Evolutionary conservation across 2,888 invertebrate genomes (phyloP).

Genomic region (Oegoconia quadripuncta): DNA sequence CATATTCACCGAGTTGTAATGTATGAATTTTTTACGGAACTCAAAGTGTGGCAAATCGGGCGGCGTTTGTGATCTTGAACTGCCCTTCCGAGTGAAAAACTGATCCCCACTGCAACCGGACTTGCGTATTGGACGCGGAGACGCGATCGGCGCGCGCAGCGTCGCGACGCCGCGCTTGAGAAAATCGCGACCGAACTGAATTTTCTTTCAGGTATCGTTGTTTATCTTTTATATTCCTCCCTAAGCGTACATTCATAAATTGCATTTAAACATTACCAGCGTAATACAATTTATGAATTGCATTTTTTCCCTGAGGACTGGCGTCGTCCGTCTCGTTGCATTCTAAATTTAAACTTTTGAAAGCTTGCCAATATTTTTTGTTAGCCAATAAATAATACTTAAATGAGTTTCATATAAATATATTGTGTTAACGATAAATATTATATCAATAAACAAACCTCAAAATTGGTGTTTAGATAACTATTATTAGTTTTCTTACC

Average conservation of each 20-base stretch:
- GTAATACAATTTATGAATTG: conserved; percentile 16
- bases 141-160: conserved; percentile 62
- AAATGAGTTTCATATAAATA: background rate
- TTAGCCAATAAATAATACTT: conserved; percentile 20
- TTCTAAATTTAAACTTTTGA: conserved; percentile 61
- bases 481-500: too few species aligned
- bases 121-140: conserved; percentile 62
- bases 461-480: background rate
- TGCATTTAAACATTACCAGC: conserved; percentile 4
- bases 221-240: background rate
- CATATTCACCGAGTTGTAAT: conserved; percentile 49
- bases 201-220: conserved; percentile 17
- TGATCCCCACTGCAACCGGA: conserved; percentile 57
- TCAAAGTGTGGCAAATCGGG: conserved; percentile 47
- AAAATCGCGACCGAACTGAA: conserved; percentile 42
- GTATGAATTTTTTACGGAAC: conserved; percentile 46
- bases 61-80: conserved; percentile 75
- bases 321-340: conserved; percentile 25
- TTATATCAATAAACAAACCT: background rate
- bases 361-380: conserved; percentile 48
- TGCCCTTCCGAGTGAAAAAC: conserved; percentile 73
- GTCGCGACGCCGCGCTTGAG: conserved; percentile 41
- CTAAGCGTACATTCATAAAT: conserved; percentile 3
- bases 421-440: background rate
- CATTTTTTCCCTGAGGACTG: conserved; percentile 21